Evolutionary conservation across 2,888 invertebrate genomes (phyloP).

Genomic region (Synergus umbraculus): DNA sequence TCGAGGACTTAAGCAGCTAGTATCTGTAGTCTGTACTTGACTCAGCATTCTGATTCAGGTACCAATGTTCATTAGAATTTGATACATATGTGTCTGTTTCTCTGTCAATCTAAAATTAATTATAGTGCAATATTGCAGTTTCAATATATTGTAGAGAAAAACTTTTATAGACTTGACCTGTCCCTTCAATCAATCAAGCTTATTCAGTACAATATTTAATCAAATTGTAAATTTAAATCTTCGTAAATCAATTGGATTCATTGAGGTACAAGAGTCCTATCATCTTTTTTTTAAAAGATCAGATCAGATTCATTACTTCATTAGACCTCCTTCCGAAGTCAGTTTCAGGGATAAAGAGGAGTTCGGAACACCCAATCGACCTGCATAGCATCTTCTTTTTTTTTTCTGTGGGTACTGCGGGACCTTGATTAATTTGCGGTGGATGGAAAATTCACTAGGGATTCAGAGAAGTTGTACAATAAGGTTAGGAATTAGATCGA

Average conservation of each 20-base stretch:
- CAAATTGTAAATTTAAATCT: neutral
- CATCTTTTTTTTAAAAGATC: neutral
- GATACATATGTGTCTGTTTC: constrained; percentile 27
- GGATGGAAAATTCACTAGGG: constrained; percentile 31
- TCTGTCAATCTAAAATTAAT: too few species aligned
- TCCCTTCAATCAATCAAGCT: too few species aligned
- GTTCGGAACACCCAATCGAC: constrained; percentile 25
- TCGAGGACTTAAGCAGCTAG: constrained; percentile 59
- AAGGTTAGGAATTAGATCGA: constrained; percentile 38
- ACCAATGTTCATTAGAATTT: neutral
- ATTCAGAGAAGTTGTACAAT: constrained; percentile 31
- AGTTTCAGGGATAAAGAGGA: constrained; percentile 25
- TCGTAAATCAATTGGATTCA: neutral
- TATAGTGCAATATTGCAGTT: too few species aligned
- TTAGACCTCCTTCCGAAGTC: constrained; percentile 12
- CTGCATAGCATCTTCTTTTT: constrained; percentile 36
- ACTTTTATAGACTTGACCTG: too few species aligned
- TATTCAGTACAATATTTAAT: neutral
- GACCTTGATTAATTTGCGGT: constrained; percentile 39
- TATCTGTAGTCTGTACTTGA: constrained; percentile 45
- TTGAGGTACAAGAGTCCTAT: neutral
- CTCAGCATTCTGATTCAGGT: constrained; percentile 49
- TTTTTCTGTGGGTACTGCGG: constrained; percentile 6
- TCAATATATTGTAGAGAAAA: too few species aligned
- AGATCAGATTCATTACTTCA: constrained; percentile 24